Base-by-base conservation (phyloP, 2,888 invertebrate species). In the Mactromeris polynyma region DNA sequence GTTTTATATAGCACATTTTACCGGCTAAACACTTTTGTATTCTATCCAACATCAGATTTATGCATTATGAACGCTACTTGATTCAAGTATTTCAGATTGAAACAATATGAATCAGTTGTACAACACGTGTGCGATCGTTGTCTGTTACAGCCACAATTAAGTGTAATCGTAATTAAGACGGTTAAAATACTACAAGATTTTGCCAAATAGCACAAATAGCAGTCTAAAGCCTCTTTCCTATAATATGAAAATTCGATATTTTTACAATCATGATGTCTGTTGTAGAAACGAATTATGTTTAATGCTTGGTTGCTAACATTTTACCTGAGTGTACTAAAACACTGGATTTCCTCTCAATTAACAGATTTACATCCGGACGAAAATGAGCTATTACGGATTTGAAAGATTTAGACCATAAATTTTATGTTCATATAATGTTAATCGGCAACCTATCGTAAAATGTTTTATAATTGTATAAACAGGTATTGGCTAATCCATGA, bases 381-480 rank as follows among this genome's bases (percentile, higher is more conserved):
- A n/a, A 64, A 64, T 64, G 58, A 64, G 58, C 58, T 64, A 26
- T 64, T 9, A 26, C 58, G 58, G 58, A 64, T 64, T 64, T 64
- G 11, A 26, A 64, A 26, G 58, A n/a, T 64, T 64, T 64, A n/a
- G 26, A 21, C n/a, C 21, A 26, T 64, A 26, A 26, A 64, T 64
- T 64, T 64, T n/a, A 64, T 64, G 26, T 64, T 64, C 58, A 64
- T 26, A 64, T 64, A 64, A 64, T 26, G 58, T 11, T 64, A 64
- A 26, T 64, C 58, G 26, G 2, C 6, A n/a, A 17, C 14, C 58
- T 64, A 26, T 11, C 58, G 26, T 64, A n/a, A 14, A 64, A 26
- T 26, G 58, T 64, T 64, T 64, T 64, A 64, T 64, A 2, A 0
- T 26, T 19, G 19, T 51, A 51, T 64, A 26, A 26, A 64, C n/a